These are phyloP conservation scores for Aphodius granarius DNA, from an alignment of 2,888 invertebrate genomes.

Conservation along the genomic window DNA sequence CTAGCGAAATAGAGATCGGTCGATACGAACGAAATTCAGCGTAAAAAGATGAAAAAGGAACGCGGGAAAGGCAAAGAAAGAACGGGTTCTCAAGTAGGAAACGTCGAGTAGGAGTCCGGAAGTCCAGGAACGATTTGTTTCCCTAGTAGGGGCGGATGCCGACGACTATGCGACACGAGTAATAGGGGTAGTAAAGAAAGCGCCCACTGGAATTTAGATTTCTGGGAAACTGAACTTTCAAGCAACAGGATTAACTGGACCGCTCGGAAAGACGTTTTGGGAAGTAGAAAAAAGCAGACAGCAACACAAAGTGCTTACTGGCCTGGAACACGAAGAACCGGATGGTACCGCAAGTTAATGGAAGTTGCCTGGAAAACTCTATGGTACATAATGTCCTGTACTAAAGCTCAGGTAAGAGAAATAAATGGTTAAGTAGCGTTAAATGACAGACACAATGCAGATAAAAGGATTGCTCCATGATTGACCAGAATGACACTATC, in stretches of 20 bases:
- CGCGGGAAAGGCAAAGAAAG: background rate
- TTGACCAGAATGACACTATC: too few species aligned
- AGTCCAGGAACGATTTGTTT: background rate
- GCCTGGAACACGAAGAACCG: background rate
- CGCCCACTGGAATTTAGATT: background rate
- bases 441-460: too few species aligned
- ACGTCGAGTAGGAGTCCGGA: background rate
- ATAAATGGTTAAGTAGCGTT: background rate
- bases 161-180: background rate
- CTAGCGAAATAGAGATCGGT: background rate
- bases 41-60: background rate
- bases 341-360: background rate
- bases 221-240: background rate
- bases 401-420: background rate
- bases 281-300: background rate
- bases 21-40: background rate
- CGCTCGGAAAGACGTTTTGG: background rate
- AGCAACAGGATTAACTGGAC: background rate
- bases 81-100: background rate
- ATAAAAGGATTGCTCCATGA: too few species aligned
- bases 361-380: background rate
- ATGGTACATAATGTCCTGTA: background rate
- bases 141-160: background rate
- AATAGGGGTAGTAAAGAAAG: background rate
- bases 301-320: background rate